phyloP scores from a whole-genome alignment of 2,797 vertebrate genomes.

The Bovichtus variegatus region DNA sequence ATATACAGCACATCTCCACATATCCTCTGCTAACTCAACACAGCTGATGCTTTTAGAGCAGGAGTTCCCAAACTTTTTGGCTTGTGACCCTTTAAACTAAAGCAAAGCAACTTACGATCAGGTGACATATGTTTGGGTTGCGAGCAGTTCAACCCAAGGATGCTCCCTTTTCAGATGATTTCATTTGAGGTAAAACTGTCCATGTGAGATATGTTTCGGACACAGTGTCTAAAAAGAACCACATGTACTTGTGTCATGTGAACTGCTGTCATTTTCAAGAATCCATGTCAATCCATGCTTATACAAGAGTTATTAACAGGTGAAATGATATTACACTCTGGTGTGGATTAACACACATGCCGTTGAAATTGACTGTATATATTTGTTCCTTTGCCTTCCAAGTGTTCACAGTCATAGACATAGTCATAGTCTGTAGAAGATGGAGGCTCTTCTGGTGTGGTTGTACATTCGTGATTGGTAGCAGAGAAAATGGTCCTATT shows the following conservation, averaged over 20 bases:
- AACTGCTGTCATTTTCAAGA: too few relatives aligned
- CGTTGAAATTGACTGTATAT: neutral
- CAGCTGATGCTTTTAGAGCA: neutral
- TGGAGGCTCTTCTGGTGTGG: neutral
- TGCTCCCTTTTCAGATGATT: neutral
- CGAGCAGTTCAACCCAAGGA: neutral
- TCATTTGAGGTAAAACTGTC: neutral
- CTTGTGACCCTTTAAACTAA: neutral
- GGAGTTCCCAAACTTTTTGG: neutral
- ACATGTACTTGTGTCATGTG: too few relatives aligned
- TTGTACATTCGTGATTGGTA: neutral
- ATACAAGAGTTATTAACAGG: too few relatives aligned
- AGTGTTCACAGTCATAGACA: too few relatives aligned
- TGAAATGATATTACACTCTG: too few relatives aligned
- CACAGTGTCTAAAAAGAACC: too few relatives aligned
- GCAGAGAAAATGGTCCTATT: constrained; percentile 17
- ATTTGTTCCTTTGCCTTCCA: neutral
- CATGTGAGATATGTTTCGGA: neutral
- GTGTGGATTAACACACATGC: too few relatives aligned
- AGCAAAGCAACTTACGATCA: neutral
- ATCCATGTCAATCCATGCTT: too few relatives aligned
- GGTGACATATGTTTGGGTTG: neutral
- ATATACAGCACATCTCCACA: neutral
- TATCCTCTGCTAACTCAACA: neutral
- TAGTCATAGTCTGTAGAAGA: neutral